These are phyloP conservation scores for Crypturellus undulatus DNA, from an alignment of 2,113 vertebrate species.

Conservation along the genomic window DNA sequence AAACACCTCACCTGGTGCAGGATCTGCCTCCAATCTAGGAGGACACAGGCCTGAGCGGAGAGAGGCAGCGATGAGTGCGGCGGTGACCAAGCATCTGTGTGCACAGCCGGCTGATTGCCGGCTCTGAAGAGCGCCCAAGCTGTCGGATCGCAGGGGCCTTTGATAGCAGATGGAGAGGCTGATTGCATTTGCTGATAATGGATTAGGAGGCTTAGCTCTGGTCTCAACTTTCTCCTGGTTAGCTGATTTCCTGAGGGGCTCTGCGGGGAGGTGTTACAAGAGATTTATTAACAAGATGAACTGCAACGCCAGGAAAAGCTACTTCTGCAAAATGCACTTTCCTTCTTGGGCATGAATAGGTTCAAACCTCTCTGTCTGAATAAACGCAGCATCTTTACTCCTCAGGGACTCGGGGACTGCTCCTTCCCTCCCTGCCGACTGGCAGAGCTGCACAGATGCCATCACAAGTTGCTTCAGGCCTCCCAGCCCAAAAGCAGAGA, in stretches of 20 bases:
- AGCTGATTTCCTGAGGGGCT: slow-evolving; percentile 16
- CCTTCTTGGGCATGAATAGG: not conserved
- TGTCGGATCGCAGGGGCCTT: not conserved
- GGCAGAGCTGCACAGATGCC: not conserved
- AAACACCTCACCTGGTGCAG: not conserved
- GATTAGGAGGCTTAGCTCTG: slow-evolving; percentile 43
- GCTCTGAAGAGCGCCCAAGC: not conserved
- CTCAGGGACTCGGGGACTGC: not conserved
- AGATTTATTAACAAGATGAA: slow-evolving; percentile 56
- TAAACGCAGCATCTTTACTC: not conserved
- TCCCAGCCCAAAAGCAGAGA: not conserved
- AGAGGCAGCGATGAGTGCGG: fast-evolving
- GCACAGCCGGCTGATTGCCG: not conserved
- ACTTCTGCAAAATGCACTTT: slow-evolving; percentile 7
- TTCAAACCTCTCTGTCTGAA: not conserved
- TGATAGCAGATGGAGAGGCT: slow-evolving; percentile 17
- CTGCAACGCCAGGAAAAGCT: not conserved
- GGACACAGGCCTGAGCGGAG: not conserved
- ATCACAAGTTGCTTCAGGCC: not conserved
- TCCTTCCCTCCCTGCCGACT: not conserved
- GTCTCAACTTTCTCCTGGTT: slow-evolving; percentile 25
- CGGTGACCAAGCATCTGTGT: not conserved
- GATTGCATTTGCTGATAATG: slow-evolving; percentile 10
- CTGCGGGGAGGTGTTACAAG: slow-evolving; percentile 9
- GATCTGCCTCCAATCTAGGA: not conserved